Percentiles rank a stretch among this genome's conserved stretches.
These are phyloP conservation scores for Genyomyrus donnyi DNA, from an alignment of 2,113 vertebrate species.

Conservation along the genomic window DNA sequence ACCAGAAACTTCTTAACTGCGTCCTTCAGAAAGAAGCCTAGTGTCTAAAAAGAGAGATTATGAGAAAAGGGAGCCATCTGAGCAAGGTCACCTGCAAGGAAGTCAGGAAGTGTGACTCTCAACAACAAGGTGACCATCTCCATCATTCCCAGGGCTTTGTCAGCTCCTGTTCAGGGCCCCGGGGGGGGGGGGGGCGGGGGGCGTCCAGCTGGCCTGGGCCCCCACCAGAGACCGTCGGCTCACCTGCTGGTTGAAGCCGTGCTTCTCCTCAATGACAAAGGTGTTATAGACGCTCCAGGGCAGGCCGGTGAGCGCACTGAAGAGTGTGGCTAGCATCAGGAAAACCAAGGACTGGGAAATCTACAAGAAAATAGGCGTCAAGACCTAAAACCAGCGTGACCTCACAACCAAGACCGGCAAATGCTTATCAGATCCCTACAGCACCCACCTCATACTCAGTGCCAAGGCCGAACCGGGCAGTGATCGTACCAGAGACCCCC, in stretches of 20 bases:
- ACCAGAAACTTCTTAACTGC: conserved; percentile 92
- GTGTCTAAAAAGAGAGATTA: conserved; percentile 61
- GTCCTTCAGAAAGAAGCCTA: conserved; percentile 94
- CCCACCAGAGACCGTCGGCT: not conserved
- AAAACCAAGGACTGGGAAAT: conserved; percentile 86
- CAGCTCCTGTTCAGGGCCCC: not conserved
- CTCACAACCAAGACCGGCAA: not conserved
- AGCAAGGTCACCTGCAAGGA: not conserved
- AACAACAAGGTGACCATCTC: not conserved
- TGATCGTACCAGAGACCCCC: conserved; percentile 72
- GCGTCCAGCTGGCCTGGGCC: not conserved
- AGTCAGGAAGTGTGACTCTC: not conserved
- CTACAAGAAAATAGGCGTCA: conserved; percentile 43
- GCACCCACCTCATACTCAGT: conserved; percentile 76
- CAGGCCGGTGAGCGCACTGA: conserved; percentile 87
- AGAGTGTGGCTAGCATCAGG: conserved; percentile 83
- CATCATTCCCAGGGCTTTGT: not conserved
- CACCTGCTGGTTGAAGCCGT: conserved; percentile 98
- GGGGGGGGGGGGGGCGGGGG: not conserved
- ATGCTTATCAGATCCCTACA: not conserved
- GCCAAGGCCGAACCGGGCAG: conserved; percentile 69
- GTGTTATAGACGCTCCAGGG: conserved; percentile 97
- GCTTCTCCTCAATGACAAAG: conserved; percentile 95
- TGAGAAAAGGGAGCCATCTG: not conserved
- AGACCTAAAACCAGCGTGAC: not conserved